Conservation (phyloP, 2,888 invertebrate species). For the Idaea straminata region DNA sequence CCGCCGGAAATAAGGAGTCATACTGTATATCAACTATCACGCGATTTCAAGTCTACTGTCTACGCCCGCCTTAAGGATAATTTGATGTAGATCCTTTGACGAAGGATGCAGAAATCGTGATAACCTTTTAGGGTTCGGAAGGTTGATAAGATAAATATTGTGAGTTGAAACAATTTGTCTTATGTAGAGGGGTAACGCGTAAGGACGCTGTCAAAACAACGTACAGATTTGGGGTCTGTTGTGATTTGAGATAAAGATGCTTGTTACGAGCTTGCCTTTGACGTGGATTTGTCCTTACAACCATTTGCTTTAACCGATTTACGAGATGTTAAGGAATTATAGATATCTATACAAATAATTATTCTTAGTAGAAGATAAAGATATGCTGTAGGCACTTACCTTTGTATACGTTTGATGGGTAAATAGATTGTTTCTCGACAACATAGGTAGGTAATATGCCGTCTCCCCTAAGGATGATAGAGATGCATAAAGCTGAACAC, state of each 20-base stretch:
- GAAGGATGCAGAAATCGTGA: slow-evolving; percentile 24
- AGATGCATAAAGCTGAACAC: too few species aligned
- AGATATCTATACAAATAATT: background rate
- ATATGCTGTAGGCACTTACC: background rate
- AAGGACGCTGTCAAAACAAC: background rate
- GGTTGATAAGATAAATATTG: slow-evolving; percentile 1
- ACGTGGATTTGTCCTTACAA: background rate
- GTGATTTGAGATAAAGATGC: background rate
- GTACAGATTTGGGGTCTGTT: background rate
- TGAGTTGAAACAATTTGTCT: background rate
- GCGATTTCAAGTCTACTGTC: background rate
- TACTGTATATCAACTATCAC: background rate
- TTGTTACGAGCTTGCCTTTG: background rate
- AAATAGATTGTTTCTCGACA: too few species aligned
- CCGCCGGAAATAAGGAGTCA: too few species aligned
- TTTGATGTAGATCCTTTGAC: slow-evolving; percentile 22
- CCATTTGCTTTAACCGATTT: background rate
- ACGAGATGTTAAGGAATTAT: background rate
- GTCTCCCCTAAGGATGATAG: too few species aligned
- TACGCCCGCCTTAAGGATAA: background rate
- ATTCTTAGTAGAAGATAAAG: background rate
- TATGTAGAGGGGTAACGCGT: background rate
- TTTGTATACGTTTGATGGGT: background rate
- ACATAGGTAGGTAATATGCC: too few species aligned
- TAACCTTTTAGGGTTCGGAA: slow-evolving; percentile 18